Conservation (phyloP, 2,113 vertebrate genomes). For the Merops nubicus region DNA sequence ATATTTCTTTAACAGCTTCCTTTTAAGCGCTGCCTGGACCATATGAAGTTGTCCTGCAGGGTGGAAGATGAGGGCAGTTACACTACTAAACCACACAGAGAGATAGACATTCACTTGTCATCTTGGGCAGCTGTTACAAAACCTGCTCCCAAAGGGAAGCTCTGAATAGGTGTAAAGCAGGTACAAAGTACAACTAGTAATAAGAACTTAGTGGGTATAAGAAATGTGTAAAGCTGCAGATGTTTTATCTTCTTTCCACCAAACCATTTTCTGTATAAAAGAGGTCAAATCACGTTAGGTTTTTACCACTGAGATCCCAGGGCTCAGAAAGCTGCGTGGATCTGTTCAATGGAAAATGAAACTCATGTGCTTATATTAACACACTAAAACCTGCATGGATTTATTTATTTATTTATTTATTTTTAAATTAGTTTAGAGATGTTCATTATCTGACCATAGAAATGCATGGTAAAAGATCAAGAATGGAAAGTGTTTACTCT, state of each 20-base stretch:
- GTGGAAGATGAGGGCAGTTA: neutral
- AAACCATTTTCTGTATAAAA: neutral
- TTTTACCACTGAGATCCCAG: neutral
- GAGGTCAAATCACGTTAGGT: constrained; percentile 5
- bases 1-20: neutral
- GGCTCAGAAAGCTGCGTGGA: neutral
- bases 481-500: constrained; percentile 12
- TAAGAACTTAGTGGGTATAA: neutral
- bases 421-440: neutral
- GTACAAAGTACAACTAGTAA: neutral
- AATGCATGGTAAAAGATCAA: neutral
- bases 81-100: neutral
- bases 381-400: neutral
- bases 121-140: neutral
- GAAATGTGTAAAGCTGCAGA: neutral
- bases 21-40: neutral
- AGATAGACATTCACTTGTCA: neutral
- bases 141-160: neutral
- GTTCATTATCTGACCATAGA: constrained; percentile 13
- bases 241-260: neutral
- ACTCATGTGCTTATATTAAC: neutral
- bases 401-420: neutral
- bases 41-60: neutral
- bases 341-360: neutral
- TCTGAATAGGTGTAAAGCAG: neutral